Evolutionary conservation across 2,888 invertebrate species (phyloP), one percentile per base, ranked within the genome.

Genomic region (Listrodromus nycthemerus): DNA sequence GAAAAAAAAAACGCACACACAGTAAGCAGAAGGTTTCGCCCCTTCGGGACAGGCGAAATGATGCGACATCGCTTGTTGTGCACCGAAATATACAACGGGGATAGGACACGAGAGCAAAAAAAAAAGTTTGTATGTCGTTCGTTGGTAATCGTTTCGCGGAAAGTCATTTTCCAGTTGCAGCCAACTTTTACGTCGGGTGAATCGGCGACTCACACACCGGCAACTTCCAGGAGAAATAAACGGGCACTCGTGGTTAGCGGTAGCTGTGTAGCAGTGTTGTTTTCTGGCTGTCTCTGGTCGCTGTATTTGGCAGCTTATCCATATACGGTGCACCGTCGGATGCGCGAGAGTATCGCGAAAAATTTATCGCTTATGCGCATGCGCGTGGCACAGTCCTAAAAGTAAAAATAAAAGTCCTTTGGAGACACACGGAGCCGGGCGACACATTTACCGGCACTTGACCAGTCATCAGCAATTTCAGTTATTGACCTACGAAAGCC

Each of bases 61-160:
- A 69, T 50, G 80, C 69, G 80, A 69, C 75, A 69, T 63, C 63
- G 63, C 24, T 52, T 27, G 24, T 45, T 69, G n/a, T 30, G 61
- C 50, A 69, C 50, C 63, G 75, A 75, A 75, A 75, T 67, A 63
- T 69, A 69, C 58, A 58, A 45, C 10, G 2, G 50, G n/a, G 19
- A 16, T 16, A 75, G 19, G 70, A 21, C 30, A 30, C 67, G 48
- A 66, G 71, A 70, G 75, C 52, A 69, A 48, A 63, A 73, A 74
- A 74, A 37, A 61, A 69, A 71, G 78, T 76, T 50, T 63, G 63
- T 75, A 65, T 61, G 75, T 24, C 84, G 89, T 87, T 89, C 88
- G 89, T 21, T 86, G 85, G 82, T 91, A 91, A 91, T 90, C 88
- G 89, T 85, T 91, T 91, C 91, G 89, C 85, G 88, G 91, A 91